Evolutionary conservation across 1,140 invertebrate species (phyloP).

Genomic region (Tenebrio molitor): DNA sequence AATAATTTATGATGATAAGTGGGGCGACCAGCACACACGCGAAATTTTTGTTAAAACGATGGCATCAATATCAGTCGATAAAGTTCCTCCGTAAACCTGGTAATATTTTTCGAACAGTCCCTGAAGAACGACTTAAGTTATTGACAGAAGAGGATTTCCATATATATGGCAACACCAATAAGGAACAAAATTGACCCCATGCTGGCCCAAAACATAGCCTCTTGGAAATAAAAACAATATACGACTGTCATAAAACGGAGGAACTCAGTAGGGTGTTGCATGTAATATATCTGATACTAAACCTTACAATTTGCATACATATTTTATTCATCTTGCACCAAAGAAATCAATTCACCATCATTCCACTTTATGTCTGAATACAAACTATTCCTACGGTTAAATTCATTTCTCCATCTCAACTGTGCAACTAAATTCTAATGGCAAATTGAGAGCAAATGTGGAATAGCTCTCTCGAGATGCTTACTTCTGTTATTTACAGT

Average conservation of each 20-base stretch:
- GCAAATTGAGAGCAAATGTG: constrained; percentile 17
- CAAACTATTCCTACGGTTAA: constrained; percentile 23
- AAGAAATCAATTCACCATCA: constrained; percentile 32
- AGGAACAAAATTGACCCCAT: constrained; percentile 40
- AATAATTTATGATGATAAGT: constrained; percentile 40
- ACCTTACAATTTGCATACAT: constrained; percentile 36
- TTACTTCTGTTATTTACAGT: constrained; percentile 29
- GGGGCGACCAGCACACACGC: neutral
- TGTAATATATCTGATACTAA: constrained; percentile 44
- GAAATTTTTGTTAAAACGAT: constrained; percentile 17
- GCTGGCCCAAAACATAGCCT: constrained; percentile 43
- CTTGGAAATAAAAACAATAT: constrained; percentile 43
- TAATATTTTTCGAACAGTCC: constrained; percentile 6
- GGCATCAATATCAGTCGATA: constrained; percentile 6
- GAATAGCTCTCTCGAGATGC: constrained; percentile 16
- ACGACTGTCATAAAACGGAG: constrained; percentile 35
- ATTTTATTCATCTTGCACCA: constrained; percentile 42
- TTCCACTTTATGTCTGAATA: constrained; percentile 29
- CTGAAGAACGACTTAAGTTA: constrained; percentile 25
- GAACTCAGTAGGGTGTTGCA: constrained; percentile 42
- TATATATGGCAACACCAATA: constrained; percentile 36
- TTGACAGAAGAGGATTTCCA: constrained; percentile 45
- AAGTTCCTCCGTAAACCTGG: constrained; percentile 17
- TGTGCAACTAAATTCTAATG: constrained; percentile 21
- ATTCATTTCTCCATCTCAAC: constrained; percentile 10